phyloP scores from a whole-genome alignment of 2,888 invertebrate species.

The Pristionchus exspectatus region DNA sequence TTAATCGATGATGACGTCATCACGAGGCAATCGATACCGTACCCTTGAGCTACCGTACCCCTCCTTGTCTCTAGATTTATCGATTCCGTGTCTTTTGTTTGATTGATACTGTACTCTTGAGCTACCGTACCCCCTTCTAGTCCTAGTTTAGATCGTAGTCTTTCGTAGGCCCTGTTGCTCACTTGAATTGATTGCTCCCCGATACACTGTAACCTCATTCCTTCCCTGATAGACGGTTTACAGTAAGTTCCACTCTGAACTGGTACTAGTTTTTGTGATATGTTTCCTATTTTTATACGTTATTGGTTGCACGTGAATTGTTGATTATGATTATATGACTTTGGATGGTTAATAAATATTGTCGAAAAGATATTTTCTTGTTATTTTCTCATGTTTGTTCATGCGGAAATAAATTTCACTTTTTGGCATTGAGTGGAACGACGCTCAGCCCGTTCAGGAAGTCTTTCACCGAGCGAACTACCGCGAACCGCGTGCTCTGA shows the following conservation, averaged over 20 bases:
- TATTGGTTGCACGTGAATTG: background rate
- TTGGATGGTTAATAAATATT: background rate
- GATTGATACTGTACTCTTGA: background rate
- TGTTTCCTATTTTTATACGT: background rate
- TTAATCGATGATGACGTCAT: background rate
- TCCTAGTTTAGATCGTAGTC: background rate
- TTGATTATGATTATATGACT: background rate
- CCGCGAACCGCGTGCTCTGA: too few species aligned
- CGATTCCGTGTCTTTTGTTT: background rate
- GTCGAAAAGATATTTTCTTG: too few species aligned
- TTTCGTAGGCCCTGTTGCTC: background rate
- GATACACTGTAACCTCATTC: slow-evolving; percentile 1
- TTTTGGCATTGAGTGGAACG: too few species aligned
- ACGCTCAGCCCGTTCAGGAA: too few species aligned
- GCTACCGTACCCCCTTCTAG: background rate
- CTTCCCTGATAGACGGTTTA: background rate
- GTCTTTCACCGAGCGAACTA: too few species aligned
- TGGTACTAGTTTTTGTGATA: background rate
- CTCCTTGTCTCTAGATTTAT: background rate
- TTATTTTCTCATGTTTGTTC: too few species aligned
- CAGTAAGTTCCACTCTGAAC: background rate
- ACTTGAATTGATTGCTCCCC: background rate
- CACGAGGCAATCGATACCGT: background rate
- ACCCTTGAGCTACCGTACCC: background rate
- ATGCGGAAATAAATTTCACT: too few species aligned